These are phyloP conservation scores for Virgularia gustaviana DNA, from an alignment of 92 coral and sea anemone genomes.

Conservation along the genomic window DNA sequence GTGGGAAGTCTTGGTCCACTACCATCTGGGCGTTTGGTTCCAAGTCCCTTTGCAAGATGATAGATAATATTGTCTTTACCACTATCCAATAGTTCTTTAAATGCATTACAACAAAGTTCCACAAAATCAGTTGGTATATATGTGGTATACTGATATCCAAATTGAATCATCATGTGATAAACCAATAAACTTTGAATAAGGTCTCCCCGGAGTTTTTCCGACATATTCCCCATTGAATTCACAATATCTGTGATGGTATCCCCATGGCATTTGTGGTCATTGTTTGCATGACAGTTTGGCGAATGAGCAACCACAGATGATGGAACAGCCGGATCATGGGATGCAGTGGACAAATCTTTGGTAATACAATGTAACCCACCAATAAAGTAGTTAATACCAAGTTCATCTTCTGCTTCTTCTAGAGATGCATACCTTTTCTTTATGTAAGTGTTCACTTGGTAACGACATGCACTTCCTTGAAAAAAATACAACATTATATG, in stretches of 20 bases:
- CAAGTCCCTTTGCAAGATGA: constrained; percentile 40
- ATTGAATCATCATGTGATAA: not conserved
- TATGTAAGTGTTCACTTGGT: not conserved
- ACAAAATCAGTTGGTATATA: constrained; percentile 49
- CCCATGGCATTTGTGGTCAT: not conserved
- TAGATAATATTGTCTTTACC: constrained; percentile 33
- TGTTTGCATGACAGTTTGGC: not conserved
- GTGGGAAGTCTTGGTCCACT: constrained; percentile 41
- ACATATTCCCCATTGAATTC: not conserved
- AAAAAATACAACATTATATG: too few relatives aligned
- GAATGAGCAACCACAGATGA: not conserved
- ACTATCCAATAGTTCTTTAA: constrained; percentile 13
- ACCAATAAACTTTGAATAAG: constrained; percentile 22
- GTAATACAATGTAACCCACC: constrained; percentile 1
- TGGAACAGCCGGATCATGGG: not conserved
- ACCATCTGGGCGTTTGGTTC: constrained; percentile 17
- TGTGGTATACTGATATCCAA: not conserved
- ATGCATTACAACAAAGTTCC: constrained; percentile 30
- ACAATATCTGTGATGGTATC: constrained; percentile 1
- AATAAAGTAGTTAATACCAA: not conserved
- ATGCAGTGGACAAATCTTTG: not conserved
- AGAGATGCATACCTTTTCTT: not conserved
- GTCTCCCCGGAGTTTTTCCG: constrained; percentile 1
- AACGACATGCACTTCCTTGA: not conserved
- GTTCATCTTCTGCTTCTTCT: constrained; percentile 9